Evolutionary conservation across 1,140 invertebrate genomes (phyloP), one percentile per base, ranked within the genome.

Genomic region (Neuroterus valhalla): DNA sequence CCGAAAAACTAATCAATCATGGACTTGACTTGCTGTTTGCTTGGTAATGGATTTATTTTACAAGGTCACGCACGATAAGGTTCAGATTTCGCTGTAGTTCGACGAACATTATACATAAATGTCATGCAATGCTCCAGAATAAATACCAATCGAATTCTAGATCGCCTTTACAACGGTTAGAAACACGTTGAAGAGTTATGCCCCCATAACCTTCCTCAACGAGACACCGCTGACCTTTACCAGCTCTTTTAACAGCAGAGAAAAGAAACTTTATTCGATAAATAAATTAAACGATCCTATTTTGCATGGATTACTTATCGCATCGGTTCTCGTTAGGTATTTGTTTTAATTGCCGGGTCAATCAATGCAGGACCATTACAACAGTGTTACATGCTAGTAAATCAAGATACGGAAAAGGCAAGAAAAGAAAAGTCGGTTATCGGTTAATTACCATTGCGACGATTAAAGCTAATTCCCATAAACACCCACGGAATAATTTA

Each of bases 391-490:
- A 66, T 76, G 71, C 42, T 73, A 75, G 67, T 78, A 78, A 81
- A 78, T 78, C 75, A 77, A 74, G 74, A 69, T 50, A 46, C 26
- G 50, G 71, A 62, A 62, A 62, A 31, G 23, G 74, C 73, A 78
- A 52, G 8, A 31, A 26, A 55, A 23, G 52, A 71, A 62, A 55
- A 62, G 26, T 15, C 55, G 46, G 15, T 48, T 38, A 44, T 55
- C 55, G 55, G 46, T 69, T 71, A 81, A 74, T 77, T 72, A 46
- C 76, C 48, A 66, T 43, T 70, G 76, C 77, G 66, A 44, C 74
- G 74, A 71, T 70, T 76, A 48, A 62, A 52, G 66, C 69, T 74
- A 78, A 81, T 77, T 79, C 75, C 76, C 77, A 79, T 79, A 79
- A 79, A 81, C 80, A 75, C 78, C 80, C 55, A 79, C 80, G 68